These are phyloP conservation scores for Hydrozoanthus tunicans DNA, from an alignment of 64 coral and sea anemone species.

Conservation along the genomic window DNA sequence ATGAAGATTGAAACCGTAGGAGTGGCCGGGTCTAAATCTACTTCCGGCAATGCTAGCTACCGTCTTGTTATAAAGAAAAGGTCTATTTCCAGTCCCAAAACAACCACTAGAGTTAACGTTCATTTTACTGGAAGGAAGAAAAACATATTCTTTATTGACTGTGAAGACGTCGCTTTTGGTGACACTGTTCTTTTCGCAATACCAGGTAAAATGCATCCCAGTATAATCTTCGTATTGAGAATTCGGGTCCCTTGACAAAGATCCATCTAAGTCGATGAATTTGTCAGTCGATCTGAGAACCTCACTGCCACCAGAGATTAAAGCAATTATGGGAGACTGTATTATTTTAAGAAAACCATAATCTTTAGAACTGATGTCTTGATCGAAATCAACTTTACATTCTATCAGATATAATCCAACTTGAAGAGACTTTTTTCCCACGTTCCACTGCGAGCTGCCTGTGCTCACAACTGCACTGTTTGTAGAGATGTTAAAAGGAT, in stretches of 20 bases:
- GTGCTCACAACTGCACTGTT: background rate
- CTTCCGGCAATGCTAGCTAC: background rate
- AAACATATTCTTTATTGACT: background rate
- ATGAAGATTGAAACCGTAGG: constrained; percentile 4
- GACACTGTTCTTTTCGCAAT: background rate
- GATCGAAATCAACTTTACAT: background rate
- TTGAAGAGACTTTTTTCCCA: background rate
- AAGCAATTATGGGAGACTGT: background rate
- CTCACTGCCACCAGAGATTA: constrained; percentile 12
- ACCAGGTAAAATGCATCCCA: constrained; percentile 19
- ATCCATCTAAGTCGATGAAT: background rate
- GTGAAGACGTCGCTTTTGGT: background rate
- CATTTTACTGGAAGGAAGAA: background rate
- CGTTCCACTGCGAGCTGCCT: constrained; percentile 10
- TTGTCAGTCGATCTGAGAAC: background rate
- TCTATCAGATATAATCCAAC: constrained; percentile 28
- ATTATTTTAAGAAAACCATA: constrained; percentile 12
- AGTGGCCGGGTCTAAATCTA: background rate
- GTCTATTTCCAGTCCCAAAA: background rate
- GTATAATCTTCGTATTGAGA: too few species aligned
- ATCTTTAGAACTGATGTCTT: background rate
- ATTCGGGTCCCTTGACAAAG: background rate
- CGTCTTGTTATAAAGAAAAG: background rate
- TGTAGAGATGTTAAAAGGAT: background rate
- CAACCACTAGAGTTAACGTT: background rate